Percentiles rank a stretch among this genome's conserved stretches.
Conservation (phyloP, 2,888 invertebrate species). For the Eulithis prunata region DNA sequence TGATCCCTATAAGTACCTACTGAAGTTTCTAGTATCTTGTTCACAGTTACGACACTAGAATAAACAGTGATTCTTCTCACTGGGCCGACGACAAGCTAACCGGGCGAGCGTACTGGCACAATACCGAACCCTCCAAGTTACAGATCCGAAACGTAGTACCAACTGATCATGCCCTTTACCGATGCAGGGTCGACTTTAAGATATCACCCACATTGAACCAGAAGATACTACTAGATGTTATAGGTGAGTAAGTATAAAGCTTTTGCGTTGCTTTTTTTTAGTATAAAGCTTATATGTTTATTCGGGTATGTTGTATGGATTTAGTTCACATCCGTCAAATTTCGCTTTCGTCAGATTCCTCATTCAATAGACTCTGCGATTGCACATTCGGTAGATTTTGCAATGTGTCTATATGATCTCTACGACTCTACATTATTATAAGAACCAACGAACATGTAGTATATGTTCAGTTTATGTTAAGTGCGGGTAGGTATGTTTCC, state of each 20-base stretch:
- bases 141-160: slow-evolving; percentile 88
- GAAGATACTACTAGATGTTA: slow-evolving; percentile 88
- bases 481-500: too few relatives aligned
- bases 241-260: slow-evolving; percentile 79
- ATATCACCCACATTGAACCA: slow-evolving; percentile 91
- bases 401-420: too few relatives aligned
- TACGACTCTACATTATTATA: too few relatives aligned
- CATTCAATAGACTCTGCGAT: too few relatives aligned
- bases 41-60: slow-evolving; percentile 88
- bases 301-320: too few relatives aligned
- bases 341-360: too few relatives aligned
- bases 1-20: background rate
- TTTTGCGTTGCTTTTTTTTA: too few relatives aligned
- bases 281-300: too few relatives aligned
- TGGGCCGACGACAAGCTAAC: slow-evolving; percentile 89
- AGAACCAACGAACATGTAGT: too few relatives aligned
- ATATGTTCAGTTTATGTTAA: too few relatives aligned
- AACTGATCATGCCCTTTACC: slow-evolving; percentile 90
- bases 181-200: slow-evolving; percentile 92
- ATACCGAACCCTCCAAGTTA: slow-evolving; percentile 87
- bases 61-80: slow-evolving; percentile 83
- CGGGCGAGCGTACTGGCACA: slow-evolving; percentile 88
- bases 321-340: too few relatives aligned
- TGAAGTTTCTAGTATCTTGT: background rate
- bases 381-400: too few relatives aligned